Evolutionary conservation across 2,888 invertebrate genomes (phyloP).

Genomic region (Caenorhabditis sp.): DNA sequence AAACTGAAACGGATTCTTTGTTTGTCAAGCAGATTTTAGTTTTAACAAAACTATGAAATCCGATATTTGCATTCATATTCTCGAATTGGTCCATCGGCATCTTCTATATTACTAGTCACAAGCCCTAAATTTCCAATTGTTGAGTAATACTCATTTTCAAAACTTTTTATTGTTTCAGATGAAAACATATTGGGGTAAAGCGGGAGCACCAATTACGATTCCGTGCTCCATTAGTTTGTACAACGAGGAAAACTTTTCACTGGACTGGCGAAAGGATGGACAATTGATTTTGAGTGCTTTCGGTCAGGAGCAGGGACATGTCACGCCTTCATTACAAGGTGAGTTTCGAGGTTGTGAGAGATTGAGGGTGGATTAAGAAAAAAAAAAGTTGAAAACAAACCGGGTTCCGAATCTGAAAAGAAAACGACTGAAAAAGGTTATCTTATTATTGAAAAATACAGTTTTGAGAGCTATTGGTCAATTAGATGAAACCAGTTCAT

Average conservation of each 20-base stretch:
- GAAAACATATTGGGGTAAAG: slow-evolving; percentile 75
- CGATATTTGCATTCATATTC: slow-evolving; percentile 8
- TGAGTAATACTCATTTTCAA: background rate
- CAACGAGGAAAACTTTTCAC: slow-evolving; percentile 67
- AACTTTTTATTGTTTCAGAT: slow-evolving; percentile 62
- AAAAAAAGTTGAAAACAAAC: too few relatives aligned
- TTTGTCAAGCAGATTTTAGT: slow-evolving; percentile 44
- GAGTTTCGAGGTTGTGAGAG: too few relatives aligned
- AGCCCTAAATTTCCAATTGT: slow-evolving; percentile 2
- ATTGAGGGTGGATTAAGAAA: too few relatives aligned
- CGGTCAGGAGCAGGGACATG: slow-evolving; percentile 73
- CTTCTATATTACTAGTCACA: background rate
- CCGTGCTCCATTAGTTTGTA: slow-evolving; percentile 68
- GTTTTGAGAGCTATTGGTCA: too few relatives aligned
- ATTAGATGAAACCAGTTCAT: too few relatives aligned
- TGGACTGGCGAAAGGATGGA: slow-evolving; percentile 78
- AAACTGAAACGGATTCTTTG: background rate
- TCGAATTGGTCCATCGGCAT: background rate
- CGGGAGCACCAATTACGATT: slow-evolving; percentile 71
- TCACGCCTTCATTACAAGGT: slow-evolving; percentile 76
- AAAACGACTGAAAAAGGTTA: too few relatives aligned
- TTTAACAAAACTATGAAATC: slow-evolving; percentile 16
- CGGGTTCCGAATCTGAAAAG: too few relatives aligned
- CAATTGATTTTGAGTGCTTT: slow-evolving; percentile 76
- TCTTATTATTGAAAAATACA: too few relatives aligned